Evolutionary conservation across 2,888 invertebrate genomes (phyloP).

Genomic region (Oeneis ivallda): DNA sequence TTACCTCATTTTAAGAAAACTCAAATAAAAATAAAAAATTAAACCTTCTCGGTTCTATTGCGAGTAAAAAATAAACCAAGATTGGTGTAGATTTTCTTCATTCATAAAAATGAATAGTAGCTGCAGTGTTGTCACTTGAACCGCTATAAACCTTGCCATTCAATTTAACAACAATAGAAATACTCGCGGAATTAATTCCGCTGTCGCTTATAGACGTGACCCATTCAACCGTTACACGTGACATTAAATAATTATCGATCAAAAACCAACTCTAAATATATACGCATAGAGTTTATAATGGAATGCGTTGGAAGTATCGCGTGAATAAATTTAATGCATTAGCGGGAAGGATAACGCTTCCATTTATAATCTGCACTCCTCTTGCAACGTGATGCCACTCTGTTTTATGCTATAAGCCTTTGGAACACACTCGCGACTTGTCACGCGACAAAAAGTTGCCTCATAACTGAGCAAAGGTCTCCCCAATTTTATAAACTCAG

Average conservation of each 20-base stretch:
- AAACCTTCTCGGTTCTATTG: not conserved
- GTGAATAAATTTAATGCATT: constrained; percentile 61
- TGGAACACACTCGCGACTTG: not conserved
- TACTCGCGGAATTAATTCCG: constrained; percentile 21
- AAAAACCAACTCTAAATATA: not conserved
- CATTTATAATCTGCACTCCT: constrained; percentile 35
- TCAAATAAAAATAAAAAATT: not conserved
- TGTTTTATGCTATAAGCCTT: constrained; percentile 14
- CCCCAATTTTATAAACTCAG: not conserved
- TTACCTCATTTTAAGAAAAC: no score
- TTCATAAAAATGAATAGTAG: not conserved
- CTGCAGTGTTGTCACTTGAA: constrained; percentile 8
- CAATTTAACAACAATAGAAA: constrained; percentile 12
- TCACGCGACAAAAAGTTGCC: not conserved
- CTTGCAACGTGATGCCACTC: constrained; percentile 28
- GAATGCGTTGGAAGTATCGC: constrained; percentile 17
- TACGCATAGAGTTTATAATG: not conserved
- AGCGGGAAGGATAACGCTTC: constrained; percentile 36
- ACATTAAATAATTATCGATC: not conserved
- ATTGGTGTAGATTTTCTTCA: not conserved
- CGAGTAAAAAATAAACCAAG: not conserved
- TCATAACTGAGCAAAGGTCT: not conserved
- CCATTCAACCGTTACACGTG: constrained; percentile 24
- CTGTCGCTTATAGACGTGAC: constrained; percentile 29
- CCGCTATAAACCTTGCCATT: constrained; percentile 7